Conservation (phyloP, 2,113 vertebrate species). For the Ptilorrhoa leucosticta region DNA sequence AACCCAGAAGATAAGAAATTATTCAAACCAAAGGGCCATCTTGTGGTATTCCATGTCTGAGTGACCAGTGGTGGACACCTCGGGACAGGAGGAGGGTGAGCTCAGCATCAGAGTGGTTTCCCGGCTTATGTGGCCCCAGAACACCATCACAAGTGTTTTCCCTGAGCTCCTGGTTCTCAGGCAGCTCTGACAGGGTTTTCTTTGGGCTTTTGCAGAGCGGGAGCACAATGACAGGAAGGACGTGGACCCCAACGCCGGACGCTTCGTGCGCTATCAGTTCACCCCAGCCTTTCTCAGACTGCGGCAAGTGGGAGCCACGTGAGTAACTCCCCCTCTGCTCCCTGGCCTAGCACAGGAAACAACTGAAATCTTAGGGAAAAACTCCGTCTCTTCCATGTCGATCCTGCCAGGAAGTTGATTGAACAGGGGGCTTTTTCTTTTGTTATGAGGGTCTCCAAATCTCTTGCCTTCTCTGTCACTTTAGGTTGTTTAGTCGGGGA, state of each 20-base stretch:
- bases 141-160: neutral
- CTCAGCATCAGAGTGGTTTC: neutral
- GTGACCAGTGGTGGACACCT: neutral
- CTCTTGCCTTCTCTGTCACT: neutral
- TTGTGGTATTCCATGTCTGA: neutral
- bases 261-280: conserved; percentile 97
- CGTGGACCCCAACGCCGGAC: conserved; percentile 89
- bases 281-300: conserved; percentile 93
- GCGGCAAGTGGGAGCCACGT: conserved; percentile 97
- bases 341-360: neutral
- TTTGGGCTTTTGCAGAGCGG: conserved; percentile 69
- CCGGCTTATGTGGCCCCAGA: rapidly evolving
- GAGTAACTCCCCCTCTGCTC: conserved; percentile 64
- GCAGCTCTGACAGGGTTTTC: neutral
- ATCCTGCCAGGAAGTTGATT: neutral
- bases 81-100: neutral
- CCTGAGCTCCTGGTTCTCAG: neutral
- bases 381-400: neutral
- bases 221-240: conserved; percentile 82
- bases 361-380: neutral
- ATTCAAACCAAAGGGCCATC: neutral
- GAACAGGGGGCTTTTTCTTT: neutral
- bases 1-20: neutral
- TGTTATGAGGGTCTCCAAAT: neutral
- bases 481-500: neutral